Base-by-base conservation (phyloP, 2,888 invertebrate genomes). In the Tineola bisselliella region DNA sequence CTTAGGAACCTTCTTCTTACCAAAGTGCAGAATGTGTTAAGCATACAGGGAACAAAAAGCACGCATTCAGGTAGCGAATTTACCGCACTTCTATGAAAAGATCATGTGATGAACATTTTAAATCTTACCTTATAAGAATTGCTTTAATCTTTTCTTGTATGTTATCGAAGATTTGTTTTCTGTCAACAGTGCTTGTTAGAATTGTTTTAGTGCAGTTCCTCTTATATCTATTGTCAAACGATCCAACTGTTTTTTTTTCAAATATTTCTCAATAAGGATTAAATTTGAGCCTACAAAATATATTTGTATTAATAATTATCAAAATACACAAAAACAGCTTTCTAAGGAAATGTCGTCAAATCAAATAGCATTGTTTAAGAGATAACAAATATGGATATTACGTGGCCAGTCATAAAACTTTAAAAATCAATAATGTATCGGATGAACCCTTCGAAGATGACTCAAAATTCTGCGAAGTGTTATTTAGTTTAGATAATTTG, bases 401-500 rank as follows among this genome's bases (percentile, higher is more conserved):
- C 48, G 15, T 48, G 48, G 48, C 31, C 33, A 33, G 31, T 33
- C 33, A 33, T 58, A 58, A 33, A 58, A 58, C 33, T 58, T 10
- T 17, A 67, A 79, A 79, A 77, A 83, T 73, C 79, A 82, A 84
- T 81, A 84, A 70, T 69, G 67, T 70, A 73, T 31, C 48, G 54
- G 54, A 25, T 25, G 19, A 54, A 25, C 19, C 54, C 25, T 54
- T 54, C 58, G 31, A 44, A 59, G 60, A 60, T 44, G 48, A 58
- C 71, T 72, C 73, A 70, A 74, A 72, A 77, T 86, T 86, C 84
- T 68, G 83, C 82, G 84, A 80, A 84, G 57, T n/a, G 67, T 62
- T 84, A 73, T 84, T 84, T 83, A 74, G 66, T 69, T 74, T 73
- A 84, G 86, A 86, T 87, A 84, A 81, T 72, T 73, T 74, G 74